phyloP scores from a whole-genome alignment of 2,797 vertebrate species.

The Lacerta bilineata region DNA sequence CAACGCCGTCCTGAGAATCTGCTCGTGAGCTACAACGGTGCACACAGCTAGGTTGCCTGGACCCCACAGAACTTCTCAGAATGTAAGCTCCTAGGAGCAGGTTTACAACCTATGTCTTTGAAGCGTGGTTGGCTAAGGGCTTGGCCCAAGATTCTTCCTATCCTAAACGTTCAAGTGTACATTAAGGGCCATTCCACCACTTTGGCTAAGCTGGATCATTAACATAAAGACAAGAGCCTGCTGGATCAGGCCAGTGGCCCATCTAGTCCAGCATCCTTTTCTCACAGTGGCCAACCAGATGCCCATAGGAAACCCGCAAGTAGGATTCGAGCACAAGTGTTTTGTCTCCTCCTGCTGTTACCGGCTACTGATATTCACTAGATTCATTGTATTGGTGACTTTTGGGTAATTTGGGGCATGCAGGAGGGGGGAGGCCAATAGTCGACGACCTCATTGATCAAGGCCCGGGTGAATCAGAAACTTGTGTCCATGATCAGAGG shows the following conservation, averaged over 20 bases:
- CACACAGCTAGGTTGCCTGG: not conserved
- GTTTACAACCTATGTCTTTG: not conserved
- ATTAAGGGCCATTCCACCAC: not conserved
- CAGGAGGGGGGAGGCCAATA: no score
- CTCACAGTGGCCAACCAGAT: no score
- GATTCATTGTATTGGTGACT: conserved; percentile 2
- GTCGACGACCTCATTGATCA: conserved; percentile 26
- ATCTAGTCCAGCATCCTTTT: no score
- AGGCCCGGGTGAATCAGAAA: conserved; percentile 23
- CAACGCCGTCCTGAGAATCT: not conserved
- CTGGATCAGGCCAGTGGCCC: no score
- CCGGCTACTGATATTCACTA: not conserved
- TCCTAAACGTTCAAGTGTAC: not conserved
- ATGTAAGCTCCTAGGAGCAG: not conserved
- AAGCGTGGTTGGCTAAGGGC: not conserved
- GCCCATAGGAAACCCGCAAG: no score
- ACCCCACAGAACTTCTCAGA: no score
- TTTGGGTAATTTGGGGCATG: not conserved
- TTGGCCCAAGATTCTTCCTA: not conserved
- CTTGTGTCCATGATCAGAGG: not conserved
- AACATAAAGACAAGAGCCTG: no score
- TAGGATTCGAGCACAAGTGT: no score
- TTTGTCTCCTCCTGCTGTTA: no score
- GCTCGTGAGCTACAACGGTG: not conserved
- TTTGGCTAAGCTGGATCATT: not conserved